phyloP scores from a whole-genome alignment of 2,888 invertebrate species.

The Hyalella azteca region DNA sequence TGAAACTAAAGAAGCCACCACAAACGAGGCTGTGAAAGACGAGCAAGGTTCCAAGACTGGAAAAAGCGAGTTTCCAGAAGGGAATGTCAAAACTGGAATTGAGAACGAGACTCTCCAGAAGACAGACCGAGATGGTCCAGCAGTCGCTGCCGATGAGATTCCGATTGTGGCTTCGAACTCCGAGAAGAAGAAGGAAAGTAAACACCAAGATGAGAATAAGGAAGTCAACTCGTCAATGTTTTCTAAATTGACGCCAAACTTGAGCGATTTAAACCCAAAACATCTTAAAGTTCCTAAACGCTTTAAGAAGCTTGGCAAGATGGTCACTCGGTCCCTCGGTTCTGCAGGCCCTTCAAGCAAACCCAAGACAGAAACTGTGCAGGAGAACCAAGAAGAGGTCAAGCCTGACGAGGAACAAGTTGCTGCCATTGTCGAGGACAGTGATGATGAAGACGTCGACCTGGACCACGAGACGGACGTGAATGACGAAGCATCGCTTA shows the following conservation, averaged over 20 bases:
- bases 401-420: not conserved
- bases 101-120: not conserved
- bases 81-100: not conserved
- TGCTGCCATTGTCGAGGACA: not conserved
- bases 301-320: constrained; percentile 7
- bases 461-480: not conserved
- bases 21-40: not conserved
- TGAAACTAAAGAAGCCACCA: not conserved
- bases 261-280: not conserved
- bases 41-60: not conserved
- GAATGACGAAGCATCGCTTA: constrained; percentile 18
- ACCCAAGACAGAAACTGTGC: not conserved
- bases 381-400: not conserved
- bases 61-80: no score
- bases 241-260: not conserved
- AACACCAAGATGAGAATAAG: not conserved
- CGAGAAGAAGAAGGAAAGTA: not conserved
- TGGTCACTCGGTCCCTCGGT: not conserved
- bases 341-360: not conserved
- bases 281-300: constrained; percentile 18
- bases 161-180: not conserved
- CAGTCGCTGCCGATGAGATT: not conserved
- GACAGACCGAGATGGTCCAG: not conserved
- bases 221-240: not conserved
- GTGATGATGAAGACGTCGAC: not conserved